phyloP scores from a whole-genome alignment of 2,797 vertebrate genomes.

The Meriones psammophilus region DNA sequence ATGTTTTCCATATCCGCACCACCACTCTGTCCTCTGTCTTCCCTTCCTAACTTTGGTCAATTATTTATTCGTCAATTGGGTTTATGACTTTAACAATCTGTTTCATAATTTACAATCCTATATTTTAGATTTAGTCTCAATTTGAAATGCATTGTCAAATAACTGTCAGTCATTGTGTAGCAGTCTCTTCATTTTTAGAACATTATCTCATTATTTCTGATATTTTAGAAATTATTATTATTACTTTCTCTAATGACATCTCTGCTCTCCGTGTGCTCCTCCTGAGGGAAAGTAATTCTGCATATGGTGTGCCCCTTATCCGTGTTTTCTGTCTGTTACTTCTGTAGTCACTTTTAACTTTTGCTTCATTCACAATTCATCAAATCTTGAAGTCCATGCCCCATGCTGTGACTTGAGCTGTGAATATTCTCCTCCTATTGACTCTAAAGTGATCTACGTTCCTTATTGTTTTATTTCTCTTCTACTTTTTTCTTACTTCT shows the following conservation, averaged over 20 bases:
- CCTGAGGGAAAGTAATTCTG: not conserved
- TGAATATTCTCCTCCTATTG: not conserved
- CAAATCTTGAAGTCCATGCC: not conserved
- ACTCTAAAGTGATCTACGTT: not conserved
- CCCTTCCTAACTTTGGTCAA: not conserved
- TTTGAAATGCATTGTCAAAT: not conserved
- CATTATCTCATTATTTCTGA: slow-evolving; percentile 3
- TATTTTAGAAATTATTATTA: not conserved
- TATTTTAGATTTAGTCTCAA: not conserved
- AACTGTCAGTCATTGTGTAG: not conserved
- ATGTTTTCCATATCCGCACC: not conserved
- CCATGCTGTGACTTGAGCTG: not conserved
- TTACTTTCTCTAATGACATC: not conserved
- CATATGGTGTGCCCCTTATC: not conserved
- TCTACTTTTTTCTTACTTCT: not conserved
- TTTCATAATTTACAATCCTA: not conserved
- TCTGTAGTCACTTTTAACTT: slow-evolving; percentile 58
- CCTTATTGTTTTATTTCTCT: not conserved
- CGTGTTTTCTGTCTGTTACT: slow-evolving; percentile 31
- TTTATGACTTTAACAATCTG: not conserved
- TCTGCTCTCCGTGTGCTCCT: not conserved
- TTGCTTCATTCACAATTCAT: slow-evolving; percentile 46
- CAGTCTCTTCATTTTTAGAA: not conserved
- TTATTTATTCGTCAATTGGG: not conserved
- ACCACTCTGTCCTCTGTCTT: not conserved